Evolutionary conservation across 1,140 invertebrate species (phyloP).

Genomic region (Drosophila funebris): DNA sequence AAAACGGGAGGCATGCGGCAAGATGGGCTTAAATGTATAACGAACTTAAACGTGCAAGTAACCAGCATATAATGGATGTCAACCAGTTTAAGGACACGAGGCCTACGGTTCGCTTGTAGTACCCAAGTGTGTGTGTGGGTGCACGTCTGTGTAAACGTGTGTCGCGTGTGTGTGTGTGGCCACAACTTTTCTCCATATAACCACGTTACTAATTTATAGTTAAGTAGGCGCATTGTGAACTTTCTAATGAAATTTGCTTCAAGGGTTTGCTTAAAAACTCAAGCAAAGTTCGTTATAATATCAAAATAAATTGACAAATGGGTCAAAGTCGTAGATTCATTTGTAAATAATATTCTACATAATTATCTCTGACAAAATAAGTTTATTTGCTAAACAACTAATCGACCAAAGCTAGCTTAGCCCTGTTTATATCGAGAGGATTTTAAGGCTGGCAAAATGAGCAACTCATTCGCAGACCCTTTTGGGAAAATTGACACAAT

Average conservation of each 20-base stretch:
- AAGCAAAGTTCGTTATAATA: no score
- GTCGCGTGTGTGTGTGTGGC: slow-evolving; percentile 31
- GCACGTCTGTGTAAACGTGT: slow-evolving; percentile 9
- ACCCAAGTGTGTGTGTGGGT: slow-evolving; percentile 13
- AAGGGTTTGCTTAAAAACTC: neutral
- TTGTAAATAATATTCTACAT: no score
- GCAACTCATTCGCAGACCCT: neutral
- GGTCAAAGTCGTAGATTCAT: no score
- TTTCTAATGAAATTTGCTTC: slow-evolving; percentile 53
- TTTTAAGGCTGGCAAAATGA: no score
- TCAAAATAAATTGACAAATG: no score
- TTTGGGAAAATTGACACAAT: neutral
- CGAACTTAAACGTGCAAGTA: slow-evolving; percentile 79
- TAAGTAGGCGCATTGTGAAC: slow-evolving; percentile 48
- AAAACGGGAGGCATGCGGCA: slow-evolving; percentile 47
- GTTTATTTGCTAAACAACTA: neutral
- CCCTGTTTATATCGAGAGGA: no score
- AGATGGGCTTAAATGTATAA: slow-evolving; percentile 68
- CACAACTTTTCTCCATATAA: slow-evolving; percentile 47
- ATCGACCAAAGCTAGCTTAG: neutral
- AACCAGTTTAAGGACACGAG: slow-evolving; percentile 68
- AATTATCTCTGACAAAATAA: no score
- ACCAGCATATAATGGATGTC: slow-evolving; percentile 67
- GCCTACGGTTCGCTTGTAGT: slow-evolving; percentile 33
- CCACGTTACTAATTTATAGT: slow-evolving; percentile 71